Evolutionary conservation across 2,888 invertebrate genomes (phyloP).

Genomic region (Elysia crispata): DNA sequence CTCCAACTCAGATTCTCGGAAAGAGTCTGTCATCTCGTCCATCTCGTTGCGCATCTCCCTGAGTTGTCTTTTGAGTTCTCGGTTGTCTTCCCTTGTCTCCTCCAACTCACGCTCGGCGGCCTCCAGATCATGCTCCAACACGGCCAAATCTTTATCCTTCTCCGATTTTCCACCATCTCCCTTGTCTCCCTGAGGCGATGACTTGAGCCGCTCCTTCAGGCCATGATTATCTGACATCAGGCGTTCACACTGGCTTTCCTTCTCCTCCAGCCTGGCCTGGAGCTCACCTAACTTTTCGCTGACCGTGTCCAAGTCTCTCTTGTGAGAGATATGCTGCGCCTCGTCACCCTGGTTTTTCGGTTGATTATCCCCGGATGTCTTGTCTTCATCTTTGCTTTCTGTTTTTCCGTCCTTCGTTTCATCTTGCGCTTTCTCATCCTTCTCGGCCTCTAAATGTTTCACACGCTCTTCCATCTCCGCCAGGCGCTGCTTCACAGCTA

Average conservation of each 20-base stretch:
- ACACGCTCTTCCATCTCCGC: constrained; percentile 47
- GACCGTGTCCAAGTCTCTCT: constrained; percentile 45
- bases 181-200: constrained; percentile 51
- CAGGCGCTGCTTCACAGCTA: constrained; percentile 42
- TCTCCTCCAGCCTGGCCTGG: constrained; percentile 55
- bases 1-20: constrained; percentile 96
- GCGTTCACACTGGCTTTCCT: constrained; percentile 61
- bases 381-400: too few species aligned
- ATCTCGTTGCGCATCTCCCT: constrained; percentile 96
- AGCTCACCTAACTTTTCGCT: constrained; percentile 47
- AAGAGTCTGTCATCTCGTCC: constrained; percentile 96
- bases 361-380: too few species aligned
- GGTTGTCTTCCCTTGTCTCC: constrained; percentile 88
- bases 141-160: constrained; percentile 19
- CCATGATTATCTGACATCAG: constrained; percentile 63
- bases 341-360: constrained; percentile 53
- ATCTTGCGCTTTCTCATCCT: constrained; percentile 51
- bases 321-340: constrained; percentile 12
- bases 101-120: constrained; percentile 88
- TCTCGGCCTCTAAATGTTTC: constrained; percentile 59
- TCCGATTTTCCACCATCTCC: constrained; percentile 43
- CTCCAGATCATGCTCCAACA: constrained; percentile 79
- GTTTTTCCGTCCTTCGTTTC: too few species aligned
- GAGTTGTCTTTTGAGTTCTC: constrained; percentile 94
- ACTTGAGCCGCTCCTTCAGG: constrained; percentile 58